Conservation (phyloP, 2,888 invertebrate genomes). For the Oasisia sp. region DNA sequence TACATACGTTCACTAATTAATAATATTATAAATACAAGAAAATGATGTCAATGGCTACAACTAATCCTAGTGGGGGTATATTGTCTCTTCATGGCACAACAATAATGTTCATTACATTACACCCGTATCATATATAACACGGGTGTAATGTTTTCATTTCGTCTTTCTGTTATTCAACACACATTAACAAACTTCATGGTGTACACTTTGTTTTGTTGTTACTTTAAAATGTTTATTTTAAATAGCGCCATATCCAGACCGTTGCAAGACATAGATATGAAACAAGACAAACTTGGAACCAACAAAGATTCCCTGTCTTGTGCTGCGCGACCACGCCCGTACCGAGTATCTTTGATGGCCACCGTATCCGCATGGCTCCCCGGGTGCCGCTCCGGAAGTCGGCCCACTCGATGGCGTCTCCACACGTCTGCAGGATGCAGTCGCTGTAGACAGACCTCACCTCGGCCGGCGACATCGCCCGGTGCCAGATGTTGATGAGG, state of each 20-base stretch:
- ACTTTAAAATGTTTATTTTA: too few relatives aligned
- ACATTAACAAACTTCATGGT: neutral
- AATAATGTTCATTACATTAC: too few relatives aligned
- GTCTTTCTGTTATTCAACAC: neutral
- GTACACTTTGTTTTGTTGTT: neutral
- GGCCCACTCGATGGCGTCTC: conserved; percentile 65
- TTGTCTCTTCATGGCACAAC: too few relatives aligned
- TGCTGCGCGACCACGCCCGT: neutral
- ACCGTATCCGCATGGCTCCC: conserved; percentile 61
- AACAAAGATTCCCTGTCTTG: neutral
- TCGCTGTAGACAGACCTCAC: conserved; percentile 44
- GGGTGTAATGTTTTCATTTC: neutral
- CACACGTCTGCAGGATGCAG: conserved; percentile 61
- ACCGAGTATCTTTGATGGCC: conserved; percentile 59
- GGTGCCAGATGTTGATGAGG: conserved; percentile 64
- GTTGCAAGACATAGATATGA: too few relatives aligned
- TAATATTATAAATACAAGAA: too few relatives aligned
- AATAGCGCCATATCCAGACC: too few relatives aligned
- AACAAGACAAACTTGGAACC: too few relatives aligned
- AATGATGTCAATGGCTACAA: too few relatives aligned
- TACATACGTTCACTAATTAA: too few relatives aligned
- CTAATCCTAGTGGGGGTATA: too few relatives aligned
- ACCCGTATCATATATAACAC: neutral
- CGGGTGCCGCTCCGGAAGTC: conserved; percentile 64
- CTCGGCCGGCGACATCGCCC: conserved; percentile 46